Evolutionary conservation across 2,113 vertebrate genomes (phyloP).

Genomic region (Neomonachus schauinslandi): DNA sequence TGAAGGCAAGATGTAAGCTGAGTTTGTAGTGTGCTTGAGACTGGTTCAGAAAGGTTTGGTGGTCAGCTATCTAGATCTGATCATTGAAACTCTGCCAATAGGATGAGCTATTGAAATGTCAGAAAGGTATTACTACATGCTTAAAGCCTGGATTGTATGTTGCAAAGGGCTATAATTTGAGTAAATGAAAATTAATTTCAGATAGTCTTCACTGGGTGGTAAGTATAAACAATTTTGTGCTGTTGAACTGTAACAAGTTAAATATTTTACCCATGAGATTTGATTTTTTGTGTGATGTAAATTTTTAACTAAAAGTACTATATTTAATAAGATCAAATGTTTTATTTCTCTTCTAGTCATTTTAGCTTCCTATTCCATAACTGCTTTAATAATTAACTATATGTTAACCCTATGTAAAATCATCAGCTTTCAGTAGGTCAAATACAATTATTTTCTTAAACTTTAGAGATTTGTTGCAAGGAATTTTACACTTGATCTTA

Average conservation of each 20-base stretch:
- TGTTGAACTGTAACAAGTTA: slow-evolving; percentile 25
- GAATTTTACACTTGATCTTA: not conserved
- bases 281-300: not conserved
- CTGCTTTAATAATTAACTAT: not conserved
- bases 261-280: not conserved
- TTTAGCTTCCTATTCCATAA: slow-evolving; percentile 44
- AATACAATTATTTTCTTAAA: slow-evolving; percentile 15
- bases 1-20: not conserved
- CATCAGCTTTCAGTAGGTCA: not conserved
- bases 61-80: not conserved
- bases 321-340: not conserved
- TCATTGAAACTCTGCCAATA: not conserved
- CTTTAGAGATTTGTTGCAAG: not conserved
- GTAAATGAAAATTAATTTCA: slow-evolving; percentile 31
- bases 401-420: not conserved
- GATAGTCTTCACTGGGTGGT: not conserved
- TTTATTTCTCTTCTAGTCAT: slow-evolving; percentile 22
- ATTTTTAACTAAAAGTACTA: not conserved
- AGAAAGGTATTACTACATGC: not conserved
- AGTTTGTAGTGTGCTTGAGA: not conserved
- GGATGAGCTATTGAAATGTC: not conserved
- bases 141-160: not conserved
- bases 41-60: not conserved
- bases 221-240: slow-evolving; percentile 6
- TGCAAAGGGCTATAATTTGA: not conserved